A percentile compares a stretch with the other conserved stretches of the same genome.
Evolutionary conservation across 1,140 invertebrate species (phyloP).

Genomic region (Drosophila miranda): DNA sequence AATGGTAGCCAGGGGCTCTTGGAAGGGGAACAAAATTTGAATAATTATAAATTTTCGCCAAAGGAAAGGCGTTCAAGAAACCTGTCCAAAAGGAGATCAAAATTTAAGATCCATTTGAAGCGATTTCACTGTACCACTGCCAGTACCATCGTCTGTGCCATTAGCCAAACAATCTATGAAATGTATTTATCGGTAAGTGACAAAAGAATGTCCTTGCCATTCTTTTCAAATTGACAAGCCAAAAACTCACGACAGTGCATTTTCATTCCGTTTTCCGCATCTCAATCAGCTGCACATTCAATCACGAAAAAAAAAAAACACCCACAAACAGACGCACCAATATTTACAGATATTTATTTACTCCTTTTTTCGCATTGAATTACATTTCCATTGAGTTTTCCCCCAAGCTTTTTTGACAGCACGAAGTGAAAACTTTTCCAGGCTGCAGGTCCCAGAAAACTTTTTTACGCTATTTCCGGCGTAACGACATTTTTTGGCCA

Average conservation of each 20-base stretch:
- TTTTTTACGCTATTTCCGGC: constrained; percentile 68
- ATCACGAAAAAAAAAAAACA: constrained; percentile 36
- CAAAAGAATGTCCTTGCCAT: constrained; percentile 35
- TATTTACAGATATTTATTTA: constrained; percentile 52
- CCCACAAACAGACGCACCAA: constrained; percentile 40
- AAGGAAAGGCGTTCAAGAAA: not conserved
- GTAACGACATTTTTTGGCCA: constrained; percentile 68
- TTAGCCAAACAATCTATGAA: constrained; percentile 7
- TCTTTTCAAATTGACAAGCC: constrained; percentile 40
- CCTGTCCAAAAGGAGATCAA: not conserved
- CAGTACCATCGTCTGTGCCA: constrained; percentile 1
- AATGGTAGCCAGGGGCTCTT: too few relatives aligned
- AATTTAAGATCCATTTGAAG: not conserved
- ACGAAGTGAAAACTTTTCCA: constrained; percentile 48
- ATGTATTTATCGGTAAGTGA: constrained; percentile 35
- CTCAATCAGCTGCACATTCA: constrained; percentile 71
- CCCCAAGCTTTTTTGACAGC: constrained; percentile 35
- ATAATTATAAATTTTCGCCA: not conserved
- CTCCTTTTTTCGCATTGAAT: constrained; percentile 60
- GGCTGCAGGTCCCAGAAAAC: constrained; percentile 63
- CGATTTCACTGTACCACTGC: not conserved
- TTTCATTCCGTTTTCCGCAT: constrained; percentile 20
- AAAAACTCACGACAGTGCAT: constrained; percentile 20
- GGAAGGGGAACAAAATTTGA: not conserved
- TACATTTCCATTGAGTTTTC: constrained; percentile 59